phyloP scores from a whole-genome alignment of 2,113 vertebrate genomes.

The Polypterus bichir region DNA sequence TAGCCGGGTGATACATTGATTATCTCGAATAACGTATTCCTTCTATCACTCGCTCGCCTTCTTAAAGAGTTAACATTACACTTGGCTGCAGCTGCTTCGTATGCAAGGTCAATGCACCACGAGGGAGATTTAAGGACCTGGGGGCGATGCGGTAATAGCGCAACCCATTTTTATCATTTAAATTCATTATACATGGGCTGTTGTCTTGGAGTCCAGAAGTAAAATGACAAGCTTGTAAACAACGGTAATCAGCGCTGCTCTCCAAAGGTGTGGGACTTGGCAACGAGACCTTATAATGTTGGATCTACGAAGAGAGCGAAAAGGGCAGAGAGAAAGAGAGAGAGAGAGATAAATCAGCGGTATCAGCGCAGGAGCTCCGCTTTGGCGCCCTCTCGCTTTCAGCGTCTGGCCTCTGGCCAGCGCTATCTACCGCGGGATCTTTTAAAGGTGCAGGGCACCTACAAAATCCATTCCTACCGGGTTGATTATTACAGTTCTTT shows the following conservation, averaged over 20 bases:
- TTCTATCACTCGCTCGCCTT: too few species aligned
- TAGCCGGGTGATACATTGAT: too few species aligned
- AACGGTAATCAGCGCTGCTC: conserved; percentile 3
- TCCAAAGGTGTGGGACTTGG: conserved; percentile 7
- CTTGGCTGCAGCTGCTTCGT: neutral
- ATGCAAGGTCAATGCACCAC: neutral
- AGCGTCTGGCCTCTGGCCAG: conserved; percentile 37
- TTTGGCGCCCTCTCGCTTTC: conserved; percentile 38
- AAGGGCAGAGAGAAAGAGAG: conserved; percentile 20
- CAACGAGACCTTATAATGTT: neutral
- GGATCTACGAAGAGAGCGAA: conserved; percentile 10
- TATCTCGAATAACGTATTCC: too few species aligned
- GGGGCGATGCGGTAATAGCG: too few species aligned
- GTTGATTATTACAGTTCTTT: too few species aligned
- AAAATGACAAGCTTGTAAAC: conserved; percentile 5
- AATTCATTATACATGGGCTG: neutral
- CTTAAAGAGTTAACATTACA: neutral
- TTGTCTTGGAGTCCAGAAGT: neutral
- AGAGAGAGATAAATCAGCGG: conserved; percentile 18
- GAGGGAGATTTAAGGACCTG: neutral
- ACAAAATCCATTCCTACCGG: too few species aligned
- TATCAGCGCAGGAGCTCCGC: conserved; percentile 27
- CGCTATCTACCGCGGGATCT: conserved; percentile 31
- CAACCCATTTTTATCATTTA: neutral
- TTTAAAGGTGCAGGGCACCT: conserved; percentile 21